Conservation (phyloP, 2,888 invertebrate species). For the Acanthosoma haemorrhoidale region DNA sequence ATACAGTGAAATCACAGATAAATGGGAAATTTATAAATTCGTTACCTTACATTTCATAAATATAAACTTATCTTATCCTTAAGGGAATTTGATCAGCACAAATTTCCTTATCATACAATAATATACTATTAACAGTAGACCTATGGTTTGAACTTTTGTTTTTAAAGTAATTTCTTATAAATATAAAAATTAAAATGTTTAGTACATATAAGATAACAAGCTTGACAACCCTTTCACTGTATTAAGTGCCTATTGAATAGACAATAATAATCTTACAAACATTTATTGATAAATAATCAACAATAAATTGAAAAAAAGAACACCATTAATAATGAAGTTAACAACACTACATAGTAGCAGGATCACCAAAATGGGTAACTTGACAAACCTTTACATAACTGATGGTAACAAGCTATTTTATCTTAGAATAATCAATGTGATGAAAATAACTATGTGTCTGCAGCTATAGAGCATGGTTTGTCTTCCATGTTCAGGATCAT, state of each 20-base stretch:
- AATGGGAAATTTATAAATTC: background rate
- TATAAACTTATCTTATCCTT: background rate
- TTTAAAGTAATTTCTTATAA: background rate
- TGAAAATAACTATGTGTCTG: conserved; percentile 14
- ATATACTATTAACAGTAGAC: background rate
- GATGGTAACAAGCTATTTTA: background rate
- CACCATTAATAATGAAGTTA: background rate
- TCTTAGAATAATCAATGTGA: background rate
- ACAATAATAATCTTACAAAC: conserved; percentile 4
- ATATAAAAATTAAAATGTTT: background rate
- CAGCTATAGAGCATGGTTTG: conserved; percentile 51
- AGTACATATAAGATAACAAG: too few relatives aligned
- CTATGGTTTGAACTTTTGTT: too few relatives aligned
- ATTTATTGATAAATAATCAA: conserved; percentile 9
- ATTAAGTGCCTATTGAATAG: background rate
- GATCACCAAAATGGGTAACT: background rate
- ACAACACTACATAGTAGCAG: background rate
- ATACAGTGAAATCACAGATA: conserved; percentile 26
- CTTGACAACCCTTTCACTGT: background rate
- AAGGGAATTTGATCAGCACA: background rate
- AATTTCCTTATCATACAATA: background rate
- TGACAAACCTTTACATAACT: background rate
- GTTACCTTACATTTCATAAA: background rate
- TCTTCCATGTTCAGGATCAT: conserved; percentile 69
- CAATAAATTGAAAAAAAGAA: background rate